Evolutionary conservation across 23 tunicate species (phyloP).

Genomic region (Styela plicata): DNA sequence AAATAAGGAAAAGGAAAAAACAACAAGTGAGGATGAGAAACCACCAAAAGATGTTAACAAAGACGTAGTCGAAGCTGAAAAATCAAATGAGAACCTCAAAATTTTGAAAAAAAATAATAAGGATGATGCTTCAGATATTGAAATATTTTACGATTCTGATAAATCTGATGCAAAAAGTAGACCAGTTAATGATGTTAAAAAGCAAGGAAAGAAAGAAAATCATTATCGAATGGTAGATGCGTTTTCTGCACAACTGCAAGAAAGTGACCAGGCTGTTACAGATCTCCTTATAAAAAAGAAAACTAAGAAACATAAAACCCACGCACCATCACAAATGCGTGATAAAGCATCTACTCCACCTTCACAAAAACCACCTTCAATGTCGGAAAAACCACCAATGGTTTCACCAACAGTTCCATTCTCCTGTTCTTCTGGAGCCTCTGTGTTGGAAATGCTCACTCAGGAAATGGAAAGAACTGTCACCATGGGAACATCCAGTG

Average conservation of each 20-base stretch:
- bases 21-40: neutral
- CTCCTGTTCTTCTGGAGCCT: neutral
- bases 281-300: neutral
- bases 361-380: neutral
- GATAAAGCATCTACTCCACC: neutral
- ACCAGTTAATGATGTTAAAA: neutral
- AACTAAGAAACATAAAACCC: constrained; percentile 15
- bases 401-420: no score
- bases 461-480: neutral
- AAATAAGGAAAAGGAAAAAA: neutral
- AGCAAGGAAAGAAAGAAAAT: neutral
- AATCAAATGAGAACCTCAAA: neutral
- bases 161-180: neutral
- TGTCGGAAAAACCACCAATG: neutral
- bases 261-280: constrained; percentile 9
- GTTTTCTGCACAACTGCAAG: constrained; percentile 9
- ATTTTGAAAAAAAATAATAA: neutral
- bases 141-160: neutral
- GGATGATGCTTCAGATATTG: neutral
- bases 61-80: neutral
- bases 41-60: neutral
- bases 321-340: neutral
- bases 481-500: neutral
- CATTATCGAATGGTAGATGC: neutral
- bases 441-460: constrained; percentile 8